Base-by-base conservation (phyloP, 2,888 invertebrate genomes). In the Pemphredon lugubris region DNA sequence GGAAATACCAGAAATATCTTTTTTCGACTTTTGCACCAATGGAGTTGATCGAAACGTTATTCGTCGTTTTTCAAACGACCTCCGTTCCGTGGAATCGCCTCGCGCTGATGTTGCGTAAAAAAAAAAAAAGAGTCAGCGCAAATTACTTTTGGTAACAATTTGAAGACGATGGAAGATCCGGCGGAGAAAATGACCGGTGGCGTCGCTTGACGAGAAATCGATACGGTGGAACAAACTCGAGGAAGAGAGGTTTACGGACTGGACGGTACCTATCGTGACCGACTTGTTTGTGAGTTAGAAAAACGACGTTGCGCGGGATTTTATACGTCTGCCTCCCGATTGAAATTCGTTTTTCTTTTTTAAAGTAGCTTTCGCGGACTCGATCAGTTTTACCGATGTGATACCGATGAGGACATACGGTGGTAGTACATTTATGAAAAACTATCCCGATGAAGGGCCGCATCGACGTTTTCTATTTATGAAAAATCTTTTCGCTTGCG, bases 211-310 rank as follows among this genome's bases (percentile, higher is more conserved):
- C 21, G 21, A 45, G 21, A 21, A 50, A 50, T 50, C 50, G 50
- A 50, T 50, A 34, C 16, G 20, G 18, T 7, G 3, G 20, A 34
- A 18, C 50, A 20, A 37, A 14, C 26, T 11, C 16, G 6, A 11
- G 7, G 18, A 14, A 34, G 32, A 50, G 50, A 20, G 37, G 20
- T 34, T 34, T 50, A 18, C 14, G 9, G 11, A 13, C 18, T 14
- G 48, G 14, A 50, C 3, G 11, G 23, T 9, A 34, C 34, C n/a
- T 21, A 21, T 9, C 23, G 20, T 4, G 11, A n/a, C 30, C 20
- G 37, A 39, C 57, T 55, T 44, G 55, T 55, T 55, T 42, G 54
- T 42, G 21, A n/a, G 14, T n/a, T n/a, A n/a, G n/a, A n/a, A n/a
- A n/a, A n/a, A n/a, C n/a, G n/a, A n/a, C n/a, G n/a, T n/a, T n/a